Conservation (phyloP, 1,140 invertebrate species). For the Leguminivora glycinivorella region DNA sequence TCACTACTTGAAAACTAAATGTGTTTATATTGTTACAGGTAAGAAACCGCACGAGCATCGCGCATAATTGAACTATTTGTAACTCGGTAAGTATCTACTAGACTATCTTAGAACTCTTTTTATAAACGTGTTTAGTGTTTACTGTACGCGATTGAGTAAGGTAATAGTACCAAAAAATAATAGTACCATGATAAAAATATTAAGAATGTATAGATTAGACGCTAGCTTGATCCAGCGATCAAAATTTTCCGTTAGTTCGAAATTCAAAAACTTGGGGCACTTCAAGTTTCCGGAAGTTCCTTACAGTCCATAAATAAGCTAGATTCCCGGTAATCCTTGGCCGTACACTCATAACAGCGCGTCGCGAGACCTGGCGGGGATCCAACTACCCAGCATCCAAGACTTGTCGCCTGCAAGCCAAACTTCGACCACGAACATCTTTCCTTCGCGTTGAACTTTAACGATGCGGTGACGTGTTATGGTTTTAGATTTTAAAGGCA, state of each 20-base stretch:
- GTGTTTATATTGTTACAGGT: neutral
- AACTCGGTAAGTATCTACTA: too few species aligned
- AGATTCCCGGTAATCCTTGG: slow-evolving; percentile 8
- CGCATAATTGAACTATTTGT: too few species aligned
- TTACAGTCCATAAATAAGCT: slow-evolving; percentile 25
- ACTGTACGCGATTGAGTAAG: too few species aligned
- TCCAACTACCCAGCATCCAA: slow-evolving; percentile 10
- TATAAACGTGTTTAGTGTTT: too few species aligned
- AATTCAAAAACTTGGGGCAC: neutral
- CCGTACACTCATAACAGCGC: slow-evolving; percentile 22
- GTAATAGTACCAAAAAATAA: too few species aligned
- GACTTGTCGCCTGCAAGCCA: slow-evolving; percentile 21
- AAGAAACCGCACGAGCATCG: neutral
- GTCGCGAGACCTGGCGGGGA: slow-evolving; percentile 13
- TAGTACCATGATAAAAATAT: too few species aligned
- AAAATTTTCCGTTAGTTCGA: neutral
- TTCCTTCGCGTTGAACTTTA: slow-evolving; percentile 7
- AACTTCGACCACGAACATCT: slow-evolving; percentile 12
- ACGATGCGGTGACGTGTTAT: slow-evolving; percentile 8
- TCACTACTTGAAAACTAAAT: too few species aligned
- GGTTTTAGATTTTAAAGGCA: neutral
- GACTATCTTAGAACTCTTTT: too few species aligned
- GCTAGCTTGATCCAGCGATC: neutral
- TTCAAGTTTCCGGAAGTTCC: slow-evolving; percentile 11
- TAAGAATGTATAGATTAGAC: too few species aligned